Evolutionary conservation across 2,797 vertebrate species (phyloP).

Genomic region (Chelonia mydas): DNA sequence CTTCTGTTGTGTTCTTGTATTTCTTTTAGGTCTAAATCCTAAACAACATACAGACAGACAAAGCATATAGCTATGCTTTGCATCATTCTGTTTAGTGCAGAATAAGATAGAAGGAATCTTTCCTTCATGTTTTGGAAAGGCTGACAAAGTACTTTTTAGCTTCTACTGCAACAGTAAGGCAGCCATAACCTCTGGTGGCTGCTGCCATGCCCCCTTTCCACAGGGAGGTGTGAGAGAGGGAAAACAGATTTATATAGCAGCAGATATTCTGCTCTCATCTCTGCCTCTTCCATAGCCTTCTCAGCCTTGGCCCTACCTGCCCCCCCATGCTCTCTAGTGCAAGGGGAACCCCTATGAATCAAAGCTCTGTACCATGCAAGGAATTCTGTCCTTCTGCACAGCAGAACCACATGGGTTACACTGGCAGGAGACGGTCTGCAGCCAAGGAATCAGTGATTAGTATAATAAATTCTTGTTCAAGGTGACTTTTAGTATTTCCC

Average conservation of each 20-base stretch:
- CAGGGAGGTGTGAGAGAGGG: neutral
- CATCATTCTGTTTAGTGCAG: neutral
- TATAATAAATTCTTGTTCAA: neutral
- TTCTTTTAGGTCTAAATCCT: neutral
- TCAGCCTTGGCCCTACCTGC: neutral
- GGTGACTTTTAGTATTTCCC: neutral
- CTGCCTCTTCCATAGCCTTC: neutral
- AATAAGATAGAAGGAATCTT: neutral
- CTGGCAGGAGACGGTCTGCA: neutral
- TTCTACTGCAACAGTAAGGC: neutral
- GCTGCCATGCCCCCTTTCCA: neutral
- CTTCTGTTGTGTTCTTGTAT: neutral
- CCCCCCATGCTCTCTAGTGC: neutral
- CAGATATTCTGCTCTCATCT: neutral
- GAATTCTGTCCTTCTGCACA: neutral
- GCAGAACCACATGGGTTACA: neutral
- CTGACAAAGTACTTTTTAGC: neutral
- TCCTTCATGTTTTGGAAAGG: neutral
- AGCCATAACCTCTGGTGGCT: neutral
- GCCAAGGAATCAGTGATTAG: neutral
- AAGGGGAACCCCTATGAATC: no score
- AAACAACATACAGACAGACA: neutral
- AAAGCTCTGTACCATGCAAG: neutral
- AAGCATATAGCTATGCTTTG: neutral
- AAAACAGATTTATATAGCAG: neutral